phyloP scores from a whole-genome alignment of 2,797 vertebrate species.

The Chelmon rostratus region DNA sequence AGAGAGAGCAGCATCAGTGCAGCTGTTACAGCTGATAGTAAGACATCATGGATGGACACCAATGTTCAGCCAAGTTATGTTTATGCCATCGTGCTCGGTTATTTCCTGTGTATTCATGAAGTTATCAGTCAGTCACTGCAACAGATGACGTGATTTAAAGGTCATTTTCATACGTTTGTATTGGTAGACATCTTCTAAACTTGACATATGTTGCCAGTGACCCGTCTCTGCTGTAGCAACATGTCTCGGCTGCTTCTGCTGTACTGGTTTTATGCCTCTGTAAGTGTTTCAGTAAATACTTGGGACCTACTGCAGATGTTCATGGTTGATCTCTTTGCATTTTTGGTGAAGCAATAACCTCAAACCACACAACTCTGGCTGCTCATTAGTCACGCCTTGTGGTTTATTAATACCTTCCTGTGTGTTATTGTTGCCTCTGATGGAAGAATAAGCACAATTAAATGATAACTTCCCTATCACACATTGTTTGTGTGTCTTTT shows the following conservation, averaged over 20 bases:
- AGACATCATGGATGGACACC: conserved; percentile 8
- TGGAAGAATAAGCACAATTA: neutral
- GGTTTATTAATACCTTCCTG: neutral
- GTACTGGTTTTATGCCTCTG: neutral
- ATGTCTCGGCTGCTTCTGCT: neutral
- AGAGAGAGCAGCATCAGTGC: conserved; percentile 19
- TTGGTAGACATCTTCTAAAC: neutral
- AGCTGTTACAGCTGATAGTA: conserved; percentile 32
- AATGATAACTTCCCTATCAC: neutral
- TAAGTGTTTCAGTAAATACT: neutral
- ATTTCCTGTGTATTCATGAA: neutral
- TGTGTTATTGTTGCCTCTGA: neutral
- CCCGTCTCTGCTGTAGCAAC: neutral
- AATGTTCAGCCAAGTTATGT: neutral
- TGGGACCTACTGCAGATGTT: neutral
- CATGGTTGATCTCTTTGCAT: conserved; percentile 7
- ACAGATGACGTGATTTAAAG: neutral
- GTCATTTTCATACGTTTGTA: neutral
- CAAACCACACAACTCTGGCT: conserved; percentile 15
- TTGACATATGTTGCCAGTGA: neutral
- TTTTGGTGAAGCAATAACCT: conserved; percentile 17
- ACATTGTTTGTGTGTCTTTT: neutral
- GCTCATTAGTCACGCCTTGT: neutral
- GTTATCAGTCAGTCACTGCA: neutral
- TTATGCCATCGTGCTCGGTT: too few species aligned